Base-by-base conservation (phyloP, 2,113 vertebrate genomes). In the Monopterus albus region DNA sequence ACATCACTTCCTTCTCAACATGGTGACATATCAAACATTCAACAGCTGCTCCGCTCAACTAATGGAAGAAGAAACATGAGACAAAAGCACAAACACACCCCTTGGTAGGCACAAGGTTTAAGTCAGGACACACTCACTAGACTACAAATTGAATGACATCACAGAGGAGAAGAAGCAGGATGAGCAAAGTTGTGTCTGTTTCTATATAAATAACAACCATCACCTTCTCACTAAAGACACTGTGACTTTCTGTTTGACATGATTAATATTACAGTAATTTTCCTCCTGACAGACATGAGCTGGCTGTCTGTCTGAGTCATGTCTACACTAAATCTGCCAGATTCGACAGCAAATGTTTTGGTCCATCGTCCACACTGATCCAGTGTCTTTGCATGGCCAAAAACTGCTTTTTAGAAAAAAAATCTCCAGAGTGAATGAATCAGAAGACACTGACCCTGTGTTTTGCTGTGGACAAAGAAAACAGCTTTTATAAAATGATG, bases 1-100 rank as follows among this genome's bases (percentile, higher is more conserved):
- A 87, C 85, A 63, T 87, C 64, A 82, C 77, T 89, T 89, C 83
- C 85, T 86, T 84, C 67, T 79, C 65, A 50, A 46, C 50, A 52
- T 70, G 68, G 81, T 75, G 74, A 84, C 46, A 86, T 73, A 89
- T 89, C 74, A 89, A 89, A 89, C 74, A 88, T 88, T 84, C 78
- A 89, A 40, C 65, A 56, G 63, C 46, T 25, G 29, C 51, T 74
- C 68, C 83, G 87, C 68, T 89, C 81, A 79, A 74, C 79, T 82
- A 81, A 87, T 89, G 85, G 85, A 84, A 82, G 87, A 78, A 82
- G 85, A 77, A 89, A 89, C 67, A 39, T 21, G 59, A 89, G 73
- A 82, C 66, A 68, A 70, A 82, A 47, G 25, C 38, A 23, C 64
- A 84, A 76, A 79, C 63, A 39, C 65, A 70, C 75, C 78, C 79